Base-by-base conservation (phyloP, 2,888 invertebrate species). In the Leucoptera coffeella region DNA sequence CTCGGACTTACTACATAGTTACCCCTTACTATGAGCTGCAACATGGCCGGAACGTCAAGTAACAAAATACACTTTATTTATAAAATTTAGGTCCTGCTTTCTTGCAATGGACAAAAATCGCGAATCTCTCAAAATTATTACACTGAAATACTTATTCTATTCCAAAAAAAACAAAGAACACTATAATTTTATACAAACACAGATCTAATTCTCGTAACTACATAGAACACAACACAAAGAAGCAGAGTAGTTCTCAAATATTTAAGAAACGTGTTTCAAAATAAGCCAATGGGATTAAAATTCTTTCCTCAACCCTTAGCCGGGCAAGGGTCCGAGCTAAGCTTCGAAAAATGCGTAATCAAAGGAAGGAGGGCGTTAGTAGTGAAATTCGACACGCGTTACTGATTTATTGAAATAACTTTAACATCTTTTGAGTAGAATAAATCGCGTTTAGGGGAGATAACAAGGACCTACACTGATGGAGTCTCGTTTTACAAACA, bases 351-450 rank as follows among this genome's bases (percentile, higher is more conserved):
- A 17, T 9, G 17, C 17, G 6, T n/a, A n/a, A n/a, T n/a, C n/a
- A n/a, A n/a, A 27, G 17, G 27, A 21, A 22, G 25, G 17, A 25
- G 26, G 52, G 50, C 44, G 45, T 47, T 50, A 50, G 52, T 50
- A 50, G 50, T 47, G 64, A 55, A 60, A 65, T 59, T 54, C 56
- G 62, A 65, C 51, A 55, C 58, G 58, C 54, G 48, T 57, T 62
- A 55, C 52, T 60, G 62, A 67, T 67, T 65, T 67, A 69, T 65
- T 57, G 60, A 55, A 59, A 61, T 59, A 56, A 52, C 55, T 57
- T 47, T 48, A 56, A 57, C 53, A 51, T 55, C 53, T 57, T 50
- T 5, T 44, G 52, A 55, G 51, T 52, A 56, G 43, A 43, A 55
- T 59, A 57, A 60, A 59, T 60, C 47, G 53, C 50, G 43, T 46